Evolutionary conservation across 2,888 invertebrate species (phyloP).

Genomic region (Timema cristinae): DNA sequence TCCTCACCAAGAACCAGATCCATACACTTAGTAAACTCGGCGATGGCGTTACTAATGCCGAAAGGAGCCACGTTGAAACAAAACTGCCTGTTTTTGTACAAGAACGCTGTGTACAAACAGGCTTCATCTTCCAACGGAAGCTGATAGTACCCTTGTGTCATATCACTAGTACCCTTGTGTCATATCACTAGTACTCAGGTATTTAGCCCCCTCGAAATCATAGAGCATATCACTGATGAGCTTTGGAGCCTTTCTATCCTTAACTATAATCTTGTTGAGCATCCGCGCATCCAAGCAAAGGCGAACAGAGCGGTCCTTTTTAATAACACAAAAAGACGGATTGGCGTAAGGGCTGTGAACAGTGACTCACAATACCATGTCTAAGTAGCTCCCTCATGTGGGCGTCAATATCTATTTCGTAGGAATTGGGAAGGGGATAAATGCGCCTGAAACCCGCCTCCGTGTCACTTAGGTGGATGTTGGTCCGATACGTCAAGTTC

Average conservation of each 20-base stretch:
- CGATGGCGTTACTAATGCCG: constrained; percentile 20
- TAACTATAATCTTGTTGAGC: constrained; percentile 28
- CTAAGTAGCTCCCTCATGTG: neutral
- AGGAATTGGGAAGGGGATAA: neutral
- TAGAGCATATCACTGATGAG: constrained; percentile 28
- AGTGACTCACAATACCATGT: neutral
- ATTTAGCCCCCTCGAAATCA: too few species aligned
- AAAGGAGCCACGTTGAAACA: constrained; percentile 29
- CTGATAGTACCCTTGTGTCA: too few species aligned
- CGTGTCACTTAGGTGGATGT: neutral
- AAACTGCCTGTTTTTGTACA: constrained; percentile 25
- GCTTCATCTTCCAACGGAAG: constrained; percentile 26
- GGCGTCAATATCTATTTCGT: neutral
- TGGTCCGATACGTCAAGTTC: neutral
- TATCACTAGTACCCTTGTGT: too few species aligned
- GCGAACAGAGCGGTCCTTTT: constrained; percentile 27
- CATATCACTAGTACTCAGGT: too few species aligned
- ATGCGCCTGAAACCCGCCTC: neutral
- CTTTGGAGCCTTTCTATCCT: constrained; percentile 27
- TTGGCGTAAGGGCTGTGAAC: neutral
- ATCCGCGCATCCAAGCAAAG: constrained; percentile 3
- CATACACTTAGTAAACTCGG: constrained; percentile 6
- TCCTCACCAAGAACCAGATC: neutral
- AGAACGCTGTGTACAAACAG: constrained; percentile 31
- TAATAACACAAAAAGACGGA: constrained; percentile 17